phyloP scores from a whole-genome alignment of 2,888 invertebrate genomes.

The Eudasyphora cyanicolor region DNA sequence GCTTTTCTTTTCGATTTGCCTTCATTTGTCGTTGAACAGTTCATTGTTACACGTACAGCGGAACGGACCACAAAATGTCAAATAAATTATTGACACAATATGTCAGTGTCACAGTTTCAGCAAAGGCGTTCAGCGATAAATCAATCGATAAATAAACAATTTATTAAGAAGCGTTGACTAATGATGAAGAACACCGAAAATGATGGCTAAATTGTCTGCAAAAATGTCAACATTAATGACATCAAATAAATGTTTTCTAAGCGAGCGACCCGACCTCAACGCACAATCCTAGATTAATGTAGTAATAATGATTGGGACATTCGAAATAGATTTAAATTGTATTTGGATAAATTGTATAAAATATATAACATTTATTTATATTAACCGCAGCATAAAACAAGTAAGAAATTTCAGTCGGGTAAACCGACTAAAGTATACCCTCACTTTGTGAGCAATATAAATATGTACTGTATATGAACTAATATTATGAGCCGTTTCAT shows the following conservation, averaged over 20 bases:
- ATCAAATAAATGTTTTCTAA: not conserved
- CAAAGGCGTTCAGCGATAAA: constrained; percentile 33
- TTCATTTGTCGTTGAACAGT: not conserved
- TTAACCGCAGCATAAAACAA: too few relatives aligned
- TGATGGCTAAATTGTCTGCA: not conserved
- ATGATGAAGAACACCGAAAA: constrained; percentile 6
- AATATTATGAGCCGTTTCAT: too few relatives aligned
- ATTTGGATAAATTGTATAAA: not conserved
- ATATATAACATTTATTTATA: too few relatives aligned
- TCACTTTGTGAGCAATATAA: too few relatives aligned
- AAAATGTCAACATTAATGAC: not conserved
- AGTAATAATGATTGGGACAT: not conserved
- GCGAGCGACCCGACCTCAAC: not conserved
- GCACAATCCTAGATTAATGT: not conserved
- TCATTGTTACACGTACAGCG: too few relatives aligned
- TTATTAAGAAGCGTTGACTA: constrained; percentile 39
- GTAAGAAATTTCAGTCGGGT: too few relatives aligned
- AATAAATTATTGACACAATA: constrained; percentile 58
- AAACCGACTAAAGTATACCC: too few relatives aligned
- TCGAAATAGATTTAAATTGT: not conserved
- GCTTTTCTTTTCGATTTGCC: not conserved
- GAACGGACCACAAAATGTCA: constrained; percentile 30
- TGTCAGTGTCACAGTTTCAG: constrained; percentile 47
- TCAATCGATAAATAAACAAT: constrained; percentile 32
- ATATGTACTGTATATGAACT: too few relatives aligned